Base-by-base conservation (phyloP, 2,797 vertebrate species). In the Selene dorsalis region DNA sequence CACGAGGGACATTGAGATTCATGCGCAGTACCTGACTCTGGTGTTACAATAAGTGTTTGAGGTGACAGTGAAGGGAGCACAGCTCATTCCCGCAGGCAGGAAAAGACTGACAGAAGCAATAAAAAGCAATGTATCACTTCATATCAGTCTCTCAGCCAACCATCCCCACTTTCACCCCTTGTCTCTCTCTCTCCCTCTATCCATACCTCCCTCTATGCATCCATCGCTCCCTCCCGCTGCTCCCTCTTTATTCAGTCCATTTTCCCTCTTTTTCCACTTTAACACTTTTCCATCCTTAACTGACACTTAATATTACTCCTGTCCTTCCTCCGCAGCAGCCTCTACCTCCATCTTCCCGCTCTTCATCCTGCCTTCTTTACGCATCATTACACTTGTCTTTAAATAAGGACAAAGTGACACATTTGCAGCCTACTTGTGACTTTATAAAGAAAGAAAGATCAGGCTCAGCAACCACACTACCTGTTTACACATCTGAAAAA, bases 21-120 rank as follows among this genome's bases (percentile, higher is more conserved):
- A 55, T 75, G 43, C 66, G 60, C 66, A 55, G 70, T 47, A 32
- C 73, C 75, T 78, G 75, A 72, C 69, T 83, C 62, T 55, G 11
- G 59, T 80, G 61, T 82, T 79, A 79, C 81, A 89, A 71, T 75
- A 87, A 84, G 82, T 68, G 78, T 88, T 77, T 87, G 81, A 85
- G 87, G 64, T 87, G 91, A 87, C 87, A 87, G 78, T 58, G 66
- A 77, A 67, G 67, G 50, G 72, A 83, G 65, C 62, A 52, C 75
- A 64, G 77, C 79, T 84, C 69, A 62, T 82, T 87, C 74, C 85
- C 59, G 26, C 69, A 68, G 86, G 85, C 86, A 68, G 77, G 62
- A 70, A 66, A 65, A 88, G 82, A 86, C 81, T 91, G 89, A 90
- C 89, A 92, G 83, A 89, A 83, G 88, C 89, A 92, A 92, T 91